phyloP scores from a whole-genome alignment of 1,140 invertebrate species.

The Cotesia chilonis region DNA sequence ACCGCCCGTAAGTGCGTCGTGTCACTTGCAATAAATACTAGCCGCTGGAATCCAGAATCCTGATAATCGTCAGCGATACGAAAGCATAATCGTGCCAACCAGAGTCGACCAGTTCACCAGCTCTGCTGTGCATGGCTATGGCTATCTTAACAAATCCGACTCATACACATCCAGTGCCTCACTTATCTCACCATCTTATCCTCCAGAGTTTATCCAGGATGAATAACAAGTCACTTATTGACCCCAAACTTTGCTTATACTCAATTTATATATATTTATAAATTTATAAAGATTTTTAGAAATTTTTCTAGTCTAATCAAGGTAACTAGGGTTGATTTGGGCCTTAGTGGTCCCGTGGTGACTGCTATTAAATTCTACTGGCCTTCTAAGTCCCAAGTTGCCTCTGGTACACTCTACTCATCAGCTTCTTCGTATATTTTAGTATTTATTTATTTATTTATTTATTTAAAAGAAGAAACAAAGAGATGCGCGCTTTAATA shows the following conservation, averaged over 20 bases:
- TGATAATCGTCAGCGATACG: conserved; percentile 37
- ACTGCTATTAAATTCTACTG: conserved; percentile 63
- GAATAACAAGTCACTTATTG: neutral
- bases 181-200: conserved; percentile 6
- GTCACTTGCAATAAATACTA: conserved; percentile 37
- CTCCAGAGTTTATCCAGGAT: neutral
- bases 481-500: no score
- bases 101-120: conserved; percentile 25
- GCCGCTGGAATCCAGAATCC: conserved; percentile 35
- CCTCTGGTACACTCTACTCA: conserved; percentile 44
- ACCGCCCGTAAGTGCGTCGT: conserved; percentile 32
- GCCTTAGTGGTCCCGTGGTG: conserved; percentile 66
- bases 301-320: neutral
- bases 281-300: neutral
- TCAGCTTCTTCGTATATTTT: neutral
- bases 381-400: conserved; percentile 67
- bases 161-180: neutral
- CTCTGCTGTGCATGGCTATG: neutral
- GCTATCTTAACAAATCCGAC: conserved; percentile 25
- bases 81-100: conserved; percentile 34
- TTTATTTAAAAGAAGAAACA: no score
- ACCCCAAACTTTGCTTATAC: neutral
- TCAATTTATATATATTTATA: neutral
- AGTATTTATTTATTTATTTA: conserved; percentile 14
- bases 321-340: conserved; percentile 55